Conservation (phyloP, 2,888 invertebrate species). For the Caenorhabditis plicata region DNA sequence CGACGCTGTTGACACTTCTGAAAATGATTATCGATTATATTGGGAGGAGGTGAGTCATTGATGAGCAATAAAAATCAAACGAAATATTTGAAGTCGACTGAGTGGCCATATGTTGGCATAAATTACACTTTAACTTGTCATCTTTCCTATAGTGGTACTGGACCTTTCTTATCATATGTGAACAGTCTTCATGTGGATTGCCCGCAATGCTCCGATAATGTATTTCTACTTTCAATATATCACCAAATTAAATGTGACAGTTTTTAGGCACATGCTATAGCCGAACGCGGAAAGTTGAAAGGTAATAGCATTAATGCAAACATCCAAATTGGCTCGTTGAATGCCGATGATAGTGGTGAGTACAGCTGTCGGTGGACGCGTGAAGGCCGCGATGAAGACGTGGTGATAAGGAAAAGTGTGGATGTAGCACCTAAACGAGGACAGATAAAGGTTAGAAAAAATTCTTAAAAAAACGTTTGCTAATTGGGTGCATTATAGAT, state of each 20-base stretch:
- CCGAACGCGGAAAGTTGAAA: background rate
- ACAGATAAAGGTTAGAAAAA: conserved; percentile 23
- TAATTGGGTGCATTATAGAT: background rate
- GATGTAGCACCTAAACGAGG: conserved; percentile 25
- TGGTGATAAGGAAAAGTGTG: conserved; percentile 3
- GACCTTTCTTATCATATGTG: conserved; percentile 3
- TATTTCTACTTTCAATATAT: background rate
- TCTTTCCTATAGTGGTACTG: conserved; percentile 2
- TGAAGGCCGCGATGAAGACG: conserved; percentile 1
- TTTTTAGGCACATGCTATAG: conserved; percentile 8
- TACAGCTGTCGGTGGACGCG: conserved; percentile 25
- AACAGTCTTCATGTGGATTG: conserved; percentile 24
- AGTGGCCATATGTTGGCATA: conserved; percentile 34
- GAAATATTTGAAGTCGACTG: conserved; percentile 6
- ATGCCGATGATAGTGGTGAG: conserved; percentile 19
- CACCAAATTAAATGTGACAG: no score
- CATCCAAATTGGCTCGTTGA: conserved; percentile 13
- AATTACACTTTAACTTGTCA: conserved; percentile 21
- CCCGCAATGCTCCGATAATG: conserved; percentile 22
- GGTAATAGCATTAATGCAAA: conserved; percentile 1
- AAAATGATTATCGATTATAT: conserved; percentile 16
- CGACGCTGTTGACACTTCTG: background rate
- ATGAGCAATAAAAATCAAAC: background rate
- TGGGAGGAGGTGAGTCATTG: conserved; percentile 19
- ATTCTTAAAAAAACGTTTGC: conserved; percentile 1